A percentile compares a stretch with the other conserved stretches of the same genome.
These are phyloP conservation scores for Lapara coniferarum DNA, from an alignment of 2,888 invertebrate species.

Conservation along the genomic window DNA sequence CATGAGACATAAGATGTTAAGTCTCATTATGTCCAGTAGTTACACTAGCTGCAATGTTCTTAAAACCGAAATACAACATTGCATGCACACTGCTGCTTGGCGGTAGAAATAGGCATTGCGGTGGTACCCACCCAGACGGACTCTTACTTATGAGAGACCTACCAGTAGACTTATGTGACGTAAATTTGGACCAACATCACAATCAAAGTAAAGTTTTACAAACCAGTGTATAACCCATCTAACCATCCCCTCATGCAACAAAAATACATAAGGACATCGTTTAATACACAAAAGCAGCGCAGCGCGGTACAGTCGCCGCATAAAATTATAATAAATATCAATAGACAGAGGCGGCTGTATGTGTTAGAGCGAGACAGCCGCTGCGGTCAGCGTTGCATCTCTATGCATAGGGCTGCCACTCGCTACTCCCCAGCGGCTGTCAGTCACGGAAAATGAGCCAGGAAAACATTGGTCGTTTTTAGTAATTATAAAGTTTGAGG, in stretches of 20 bases:
- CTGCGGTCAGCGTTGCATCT: conserved; percentile 56
- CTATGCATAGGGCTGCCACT: conserved; percentile 47
- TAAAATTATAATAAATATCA: conserved; percentile 82
- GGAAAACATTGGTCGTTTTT: conserved; percentile 13
- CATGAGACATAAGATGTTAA: no score
- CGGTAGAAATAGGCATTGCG: no score
- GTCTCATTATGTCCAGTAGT: no score
- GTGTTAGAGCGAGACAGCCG: conserved; percentile 40
- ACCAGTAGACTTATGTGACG: no score
- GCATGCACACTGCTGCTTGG: no score
- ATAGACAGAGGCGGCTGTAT: conserved; percentile 47
- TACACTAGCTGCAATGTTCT: no score
- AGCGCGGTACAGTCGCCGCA: conserved; percentile 66
- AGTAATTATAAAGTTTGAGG: conserved; percentile 16
- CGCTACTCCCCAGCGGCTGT: conserved; percentile 39
- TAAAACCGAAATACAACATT: no score
- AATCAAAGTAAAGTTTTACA: no score
- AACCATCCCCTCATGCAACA: conserved; percentile 61
- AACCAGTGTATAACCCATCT: conserved; percentile 10
- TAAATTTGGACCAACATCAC: no score
- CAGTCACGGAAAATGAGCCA: conserved; percentile 31
- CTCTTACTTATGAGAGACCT: no score
- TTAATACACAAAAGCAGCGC: conserved; percentile 73
- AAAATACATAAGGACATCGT: conserved; percentile 71
- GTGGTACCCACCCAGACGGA: no score